Evolutionary conservation across 30 jellyfish, hydroid and myxozoan genomes (phyloP).

Genomic region (Euphysa ruthae): DNA sequence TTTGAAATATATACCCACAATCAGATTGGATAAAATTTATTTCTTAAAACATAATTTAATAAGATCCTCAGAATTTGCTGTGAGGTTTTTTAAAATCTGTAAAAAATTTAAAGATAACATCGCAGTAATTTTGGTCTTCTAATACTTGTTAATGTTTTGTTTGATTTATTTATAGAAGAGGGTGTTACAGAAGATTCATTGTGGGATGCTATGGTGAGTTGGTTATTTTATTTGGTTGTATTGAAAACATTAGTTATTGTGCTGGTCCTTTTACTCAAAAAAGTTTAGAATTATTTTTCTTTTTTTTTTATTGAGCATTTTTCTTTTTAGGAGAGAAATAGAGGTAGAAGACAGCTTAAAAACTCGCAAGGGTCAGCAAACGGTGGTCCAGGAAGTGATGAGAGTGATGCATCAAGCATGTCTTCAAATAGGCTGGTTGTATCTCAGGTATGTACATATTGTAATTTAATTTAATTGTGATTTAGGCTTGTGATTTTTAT

Average conservation of each 20-base stretch:
- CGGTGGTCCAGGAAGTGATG: constrained; percentile 70
- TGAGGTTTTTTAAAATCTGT: too few relatives aligned
- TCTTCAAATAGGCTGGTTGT: constrained; percentile 33
- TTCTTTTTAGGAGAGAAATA: neutral
- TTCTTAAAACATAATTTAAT: too few relatives aligned
- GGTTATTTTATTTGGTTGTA: neutral
- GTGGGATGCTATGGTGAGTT: constrained; percentile 90
- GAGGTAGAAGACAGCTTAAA: constrained; percentile 15
- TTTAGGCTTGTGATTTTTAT: too few relatives aligned
- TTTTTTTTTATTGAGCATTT: neutral
- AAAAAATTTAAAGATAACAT: too few relatives aligned
- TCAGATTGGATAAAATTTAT: too few relatives aligned
- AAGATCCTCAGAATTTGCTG: too few relatives aligned
- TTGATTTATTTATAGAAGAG: neutral
- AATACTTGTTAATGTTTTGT: too few relatives aligned
- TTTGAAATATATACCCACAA: too few relatives aligned
- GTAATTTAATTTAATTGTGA: too few relatives aligned
- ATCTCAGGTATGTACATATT: constrained; percentile 2
- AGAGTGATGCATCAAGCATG: constrained; percentile 82
- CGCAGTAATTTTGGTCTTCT: too few relatives aligned
- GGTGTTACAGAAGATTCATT: constrained; percentile 72
- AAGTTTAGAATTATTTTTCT: neutral
- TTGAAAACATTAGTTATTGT: neutral
- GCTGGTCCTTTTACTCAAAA: neutral
- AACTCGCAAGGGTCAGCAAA: constrained; percentile 36